These are phyloP conservation scores for Stenodera caucasica DNA, from an alignment of 2,888 invertebrate genomes.

Conservation along the genomic window DNA sequence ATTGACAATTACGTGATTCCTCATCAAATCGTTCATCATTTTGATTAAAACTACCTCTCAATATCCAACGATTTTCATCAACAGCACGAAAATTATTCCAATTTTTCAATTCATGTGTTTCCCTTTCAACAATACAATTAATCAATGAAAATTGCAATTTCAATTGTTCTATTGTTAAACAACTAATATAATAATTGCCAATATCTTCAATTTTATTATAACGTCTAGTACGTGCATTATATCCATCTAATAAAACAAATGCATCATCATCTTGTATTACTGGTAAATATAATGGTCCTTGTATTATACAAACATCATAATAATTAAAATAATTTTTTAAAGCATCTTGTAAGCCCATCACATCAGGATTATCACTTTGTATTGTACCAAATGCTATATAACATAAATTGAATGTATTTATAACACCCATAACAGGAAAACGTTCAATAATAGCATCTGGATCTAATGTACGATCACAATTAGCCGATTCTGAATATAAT, in stretches of 20 bases:
- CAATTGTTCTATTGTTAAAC: too few relatives aligned
- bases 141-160: too few relatives aligned
- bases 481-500: too few relatives aligned
- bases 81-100: background rate
- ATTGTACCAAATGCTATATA: background rate
- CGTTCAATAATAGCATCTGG: too few relatives aligned
- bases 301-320: constrained; percentile 50
- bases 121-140: too few relatives aligned
- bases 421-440: too few relatives aligned
- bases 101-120: too few relatives aligned
- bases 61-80: constrained; percentile 48
- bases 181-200: too few relatives aligned
- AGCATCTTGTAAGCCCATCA: constrained; percentile 32
- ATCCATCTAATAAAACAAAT: too few relatives aligned
- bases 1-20: constrained; percentile 53
- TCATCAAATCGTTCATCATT: constrained; percentile 47
- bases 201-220: constrained; percentile 36
- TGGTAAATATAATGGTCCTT: constrained; percentile 52
- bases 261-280: constrained; percentile 55
- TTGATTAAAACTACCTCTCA: constrained; percentile 51
- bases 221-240: too few relatives aligned
- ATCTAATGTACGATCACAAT: too few relatives aligned
- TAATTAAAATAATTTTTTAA: constrained; percentile 50
- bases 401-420: too few relatives aligned
- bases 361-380: background rate